Evolutionary conservation across 2,797 vertebrate species (phyloP).

Genomic region (Pyrrhura leucotis): DNA sequence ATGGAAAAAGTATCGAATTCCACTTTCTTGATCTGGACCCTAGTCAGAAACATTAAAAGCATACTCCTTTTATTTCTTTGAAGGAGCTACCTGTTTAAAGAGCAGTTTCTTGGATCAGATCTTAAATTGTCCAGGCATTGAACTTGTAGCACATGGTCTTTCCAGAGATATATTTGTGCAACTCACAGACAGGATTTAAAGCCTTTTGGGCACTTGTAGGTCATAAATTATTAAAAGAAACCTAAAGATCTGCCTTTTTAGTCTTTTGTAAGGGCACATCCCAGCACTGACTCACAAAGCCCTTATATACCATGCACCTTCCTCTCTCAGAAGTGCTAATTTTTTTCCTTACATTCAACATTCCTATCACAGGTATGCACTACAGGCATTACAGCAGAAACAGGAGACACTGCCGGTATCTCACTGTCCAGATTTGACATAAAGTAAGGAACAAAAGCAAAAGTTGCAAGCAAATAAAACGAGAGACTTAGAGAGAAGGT

Average conservation of each 20-base stretch:
- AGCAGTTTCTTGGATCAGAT: not conserved
- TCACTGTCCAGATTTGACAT: not conserved
- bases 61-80: not conserved
- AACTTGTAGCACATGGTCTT: not conserved
- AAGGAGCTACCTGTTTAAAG: not conserved
- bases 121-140: not conserved
- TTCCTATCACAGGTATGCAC: not conserved
- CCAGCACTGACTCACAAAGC: not conserved
- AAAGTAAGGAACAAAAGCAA: not conserved
- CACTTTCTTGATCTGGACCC: not conserved
- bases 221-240: not conserved
- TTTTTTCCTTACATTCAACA: fast-evolving
- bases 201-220: not conserved
- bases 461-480: not conserved
- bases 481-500: not conserved
- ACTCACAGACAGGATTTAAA: not conserved
- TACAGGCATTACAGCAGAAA: not conserved
- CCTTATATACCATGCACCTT: not conserved
- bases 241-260: not conserved
- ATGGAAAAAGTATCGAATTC: not conserved
- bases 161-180: not conserved
- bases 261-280: not conserved
- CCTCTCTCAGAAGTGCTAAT: fast-evolving
- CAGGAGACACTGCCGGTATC: not conserved
- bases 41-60: not conserved